These are phyloP conservation scores for Pseudomyrmex flavicornis DNA, from an alignment of 1,140 invertebrate genomes.

Conservation along the genomic window DNA sequence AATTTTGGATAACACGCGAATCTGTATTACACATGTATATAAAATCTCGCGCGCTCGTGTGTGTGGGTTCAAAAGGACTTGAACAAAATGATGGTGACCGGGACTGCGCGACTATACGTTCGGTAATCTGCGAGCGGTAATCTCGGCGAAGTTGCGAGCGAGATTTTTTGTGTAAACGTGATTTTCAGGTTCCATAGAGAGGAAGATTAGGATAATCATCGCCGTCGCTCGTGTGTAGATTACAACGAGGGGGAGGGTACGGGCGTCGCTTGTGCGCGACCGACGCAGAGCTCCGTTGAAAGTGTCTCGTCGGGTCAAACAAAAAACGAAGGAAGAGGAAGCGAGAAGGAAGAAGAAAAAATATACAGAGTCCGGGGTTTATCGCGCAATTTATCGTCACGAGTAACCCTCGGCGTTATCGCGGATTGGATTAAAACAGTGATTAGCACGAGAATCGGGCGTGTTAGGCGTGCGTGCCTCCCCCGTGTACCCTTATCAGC, in stretches of 20 bases:
- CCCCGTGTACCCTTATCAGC: conserved; percentile 73
- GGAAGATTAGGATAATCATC: conserved; percentile 50
- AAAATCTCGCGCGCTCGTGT: no score
- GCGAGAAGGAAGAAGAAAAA: not conserved
- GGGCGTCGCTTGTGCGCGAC: conserved; percentile 17
- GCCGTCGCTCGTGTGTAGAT: conserved; percentile 50
- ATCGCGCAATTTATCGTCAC: conserved; percentile 76
- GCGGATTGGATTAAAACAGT: conserved; percentile 78
- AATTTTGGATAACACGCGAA: not conserved
- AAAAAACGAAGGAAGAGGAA: conserved; percentile 14
- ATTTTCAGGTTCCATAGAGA: conserved; percentile 48
- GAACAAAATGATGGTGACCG: not conserved
- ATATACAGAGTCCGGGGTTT: conserved; percentile 54
- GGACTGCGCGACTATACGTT: not conserved
- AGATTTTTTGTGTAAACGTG: conserved; percentile 39
- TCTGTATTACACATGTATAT: not conserved
- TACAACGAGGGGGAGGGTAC: conserved; percentile 31
- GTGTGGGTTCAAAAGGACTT: not conserved
- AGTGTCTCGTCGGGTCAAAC: conserved; percentile 57
- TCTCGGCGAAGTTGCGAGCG: conserved; percentile 7
- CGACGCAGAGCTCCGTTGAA: conserved; percentile 33
- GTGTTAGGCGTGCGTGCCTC: conserved; percentile 77
- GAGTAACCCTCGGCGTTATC: conserved; percentile 75
- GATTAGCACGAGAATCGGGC: conserved; percentile 78
- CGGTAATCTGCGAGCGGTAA: conserved; percentile 41